A percentile compares a stretch with the other conserved stretches of the same genome.
Evolutionary conservation across 2,113 vertebrate species (phyloP).

Genomic region (Girardinichthys multiradiatus): DNA sequence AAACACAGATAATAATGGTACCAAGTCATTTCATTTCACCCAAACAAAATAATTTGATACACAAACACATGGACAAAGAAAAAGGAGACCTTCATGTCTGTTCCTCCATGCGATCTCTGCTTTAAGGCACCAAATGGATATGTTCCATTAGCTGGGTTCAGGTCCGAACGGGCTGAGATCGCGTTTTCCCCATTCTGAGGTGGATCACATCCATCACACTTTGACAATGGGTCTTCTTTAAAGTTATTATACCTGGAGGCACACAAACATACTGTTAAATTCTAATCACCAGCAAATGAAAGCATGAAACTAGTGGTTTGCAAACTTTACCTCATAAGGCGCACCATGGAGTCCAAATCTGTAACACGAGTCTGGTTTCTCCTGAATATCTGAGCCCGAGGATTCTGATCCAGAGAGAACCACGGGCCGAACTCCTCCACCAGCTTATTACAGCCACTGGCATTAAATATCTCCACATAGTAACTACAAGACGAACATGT

Average conservation of each 20-base stretch:
- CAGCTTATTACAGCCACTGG: constrained; percentile 85
- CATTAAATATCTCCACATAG: constrained; percentile 88
- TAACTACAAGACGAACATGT: constrained; percentile 76
- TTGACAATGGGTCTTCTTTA: constrained; percentile 86
- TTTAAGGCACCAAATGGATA: constrained; percentile 91
- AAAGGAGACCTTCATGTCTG: constrained; percentile 89
- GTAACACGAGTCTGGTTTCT: constrained; percentile 87
- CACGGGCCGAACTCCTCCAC: constrained; percentile 89
- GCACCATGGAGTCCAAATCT: constrained; percentile 89
- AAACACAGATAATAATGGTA: neutral
- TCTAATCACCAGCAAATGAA: neutral
- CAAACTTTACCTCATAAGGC: constrained; percentile 87
- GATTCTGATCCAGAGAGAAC: constrained; percentile 89
- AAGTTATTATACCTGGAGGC: constrained; percentile 90
- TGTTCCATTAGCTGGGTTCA: constrained; percentile 90
- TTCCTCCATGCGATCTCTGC: constrained; percentile 91
- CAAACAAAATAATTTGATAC: neutral
- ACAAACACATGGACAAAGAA: neutral
- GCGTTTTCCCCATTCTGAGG: constrained; percentile 88
- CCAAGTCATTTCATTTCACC: neutral
- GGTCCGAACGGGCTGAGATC: constrained; percentile 91
- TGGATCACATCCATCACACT: constrained; percentile 83
- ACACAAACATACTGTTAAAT: neutral
- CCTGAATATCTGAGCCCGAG: constrained; percentile 91
- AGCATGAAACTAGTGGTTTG: neutral